phyloP scores from a whole-genome alignment of 2,113 vertebrate genomes.

The Poeciliopsis turrubarensis region DNA sequence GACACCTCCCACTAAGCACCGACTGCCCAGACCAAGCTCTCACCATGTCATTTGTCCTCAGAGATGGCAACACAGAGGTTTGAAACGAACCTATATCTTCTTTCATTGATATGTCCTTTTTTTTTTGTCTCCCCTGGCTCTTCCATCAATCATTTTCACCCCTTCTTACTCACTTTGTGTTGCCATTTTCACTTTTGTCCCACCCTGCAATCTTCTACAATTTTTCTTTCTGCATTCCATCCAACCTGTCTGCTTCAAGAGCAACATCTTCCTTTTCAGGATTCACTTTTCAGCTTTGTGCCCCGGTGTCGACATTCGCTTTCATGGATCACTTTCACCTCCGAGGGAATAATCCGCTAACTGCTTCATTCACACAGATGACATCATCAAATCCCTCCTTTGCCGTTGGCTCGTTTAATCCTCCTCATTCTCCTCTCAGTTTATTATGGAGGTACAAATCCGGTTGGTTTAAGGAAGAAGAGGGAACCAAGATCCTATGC shows the following conservation, averaged over 20 bases:
- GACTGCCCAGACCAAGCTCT: conserved; percentile 67
- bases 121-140: conserved; percentile 55
- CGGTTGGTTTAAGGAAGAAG: conserved; percentile 70
- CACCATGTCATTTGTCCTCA: conserved; percentile 72
- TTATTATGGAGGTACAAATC: conserved; percentile 80
- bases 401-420: conserved; percentile 83
- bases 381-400: conserved; percentile 82
- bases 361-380: conserved; percentile 82
- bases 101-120: conserved; percentile 61
- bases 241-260: conserved; percentile 36
- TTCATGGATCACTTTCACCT: conserved; percentile 80
- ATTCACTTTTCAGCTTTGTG: conserved; percentile 33
- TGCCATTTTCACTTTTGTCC: conserved; percentile 38
- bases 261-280: conserved; percentile 21
- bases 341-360: conserved; percentile 78
- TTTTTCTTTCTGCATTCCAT: conserved; percentile 12
- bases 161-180: conserved; percentile 49
- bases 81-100: conserved; percentile 67
- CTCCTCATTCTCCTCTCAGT: conserved; percentile 81
- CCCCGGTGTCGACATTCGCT: conserved; percentile 74
- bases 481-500: conserved; percentile 49
- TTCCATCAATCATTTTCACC: conserved; percentile 67
- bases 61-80: conserved; percentile 71
- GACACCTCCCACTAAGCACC: conserved; percentile 74
- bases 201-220: conserved; percentile 9